Conservation (phyloP, 2,797 vertebrate species). For the Acipenser oxyrinchus region DNA sequence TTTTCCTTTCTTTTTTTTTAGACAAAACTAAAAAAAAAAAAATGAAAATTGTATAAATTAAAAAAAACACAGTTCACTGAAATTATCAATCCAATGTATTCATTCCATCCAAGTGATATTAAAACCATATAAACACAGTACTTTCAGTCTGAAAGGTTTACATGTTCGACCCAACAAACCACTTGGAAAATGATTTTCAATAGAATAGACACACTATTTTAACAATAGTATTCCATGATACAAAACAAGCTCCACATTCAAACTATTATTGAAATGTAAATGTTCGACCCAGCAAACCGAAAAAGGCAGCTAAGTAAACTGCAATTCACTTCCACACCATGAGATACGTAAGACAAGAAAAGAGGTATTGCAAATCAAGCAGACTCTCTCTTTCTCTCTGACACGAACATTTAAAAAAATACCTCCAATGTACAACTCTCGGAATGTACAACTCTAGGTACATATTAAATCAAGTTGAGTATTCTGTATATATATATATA, state of each 20-base stretch:
- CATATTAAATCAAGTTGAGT: not conserved
- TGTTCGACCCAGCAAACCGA: conserved; percentile 2
- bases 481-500: not conserved
- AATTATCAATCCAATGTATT: not conserved
- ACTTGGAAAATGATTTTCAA: not conserved
- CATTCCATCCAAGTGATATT: not conserved
- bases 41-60: no score
- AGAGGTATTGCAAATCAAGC: no score
- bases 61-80: no score
- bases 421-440: not conserved
- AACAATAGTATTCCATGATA: not conserved
- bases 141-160: not conserved
- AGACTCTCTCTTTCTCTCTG: no score
- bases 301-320: not conserved
- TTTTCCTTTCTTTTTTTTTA: no score
- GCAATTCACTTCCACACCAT: no score
- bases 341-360: no score
- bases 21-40: no score
- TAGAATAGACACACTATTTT: not conserved
- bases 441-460: no score
- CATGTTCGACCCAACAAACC: not conserved
- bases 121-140: not conserved
- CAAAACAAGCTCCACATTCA: not conserved
- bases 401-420: no score
- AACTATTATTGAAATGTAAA: not conserved